Conservation (phyloP, 2,888 invertebrate species). For the Pyralis farinalis region DNA sequence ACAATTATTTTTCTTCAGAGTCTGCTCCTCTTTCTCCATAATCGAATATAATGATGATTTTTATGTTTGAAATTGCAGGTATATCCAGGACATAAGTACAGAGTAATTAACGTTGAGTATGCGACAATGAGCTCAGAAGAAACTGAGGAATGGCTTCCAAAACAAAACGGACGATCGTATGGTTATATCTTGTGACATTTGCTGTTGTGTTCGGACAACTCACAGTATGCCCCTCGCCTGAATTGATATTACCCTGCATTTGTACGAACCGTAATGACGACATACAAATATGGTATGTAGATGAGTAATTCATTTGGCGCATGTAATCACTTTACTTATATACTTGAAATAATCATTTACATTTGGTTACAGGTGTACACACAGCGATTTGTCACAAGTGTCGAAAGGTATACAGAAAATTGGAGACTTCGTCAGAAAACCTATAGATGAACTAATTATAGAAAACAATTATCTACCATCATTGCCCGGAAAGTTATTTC, state of each 20-base stretch:
- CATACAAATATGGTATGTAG: conserved; percentile 89
- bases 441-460: conserved; percentile 92
- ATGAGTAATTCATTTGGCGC: too few species aligned
- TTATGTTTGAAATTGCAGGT: background rate
- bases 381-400: conserved; percentile 91
- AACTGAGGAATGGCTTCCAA: conserved; percentile 64
- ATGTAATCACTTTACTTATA: background rate
- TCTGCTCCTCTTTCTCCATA: too few species aligned
- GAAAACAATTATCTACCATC: conserved; percentile 94
- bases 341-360: background rate
- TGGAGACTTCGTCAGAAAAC: conserved; percentile 83
- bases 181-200: conserved; percentile 45
- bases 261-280: conserved; percentile 89
- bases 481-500: conserved; percentile 90
- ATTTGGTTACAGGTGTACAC: conserved; percentile 88
- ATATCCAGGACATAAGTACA: background rate
- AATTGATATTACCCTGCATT: conserved; percentile 89
- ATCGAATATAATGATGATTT: too few species aligned
- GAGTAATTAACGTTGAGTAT: conserved; percentile 28
- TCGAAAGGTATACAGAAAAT: conserved; percentile 87
- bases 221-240: conserved; percentile 86
- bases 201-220: conserved; percentile 34
- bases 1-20: too few species aligned
- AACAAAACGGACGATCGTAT: conserved; percentile 48
- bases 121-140: conserved; percentile 65